phyloP scores from a whole-genome alignment of 2,888 invertebrate genomes.

The Sceliomorpha sp. region DNA sequence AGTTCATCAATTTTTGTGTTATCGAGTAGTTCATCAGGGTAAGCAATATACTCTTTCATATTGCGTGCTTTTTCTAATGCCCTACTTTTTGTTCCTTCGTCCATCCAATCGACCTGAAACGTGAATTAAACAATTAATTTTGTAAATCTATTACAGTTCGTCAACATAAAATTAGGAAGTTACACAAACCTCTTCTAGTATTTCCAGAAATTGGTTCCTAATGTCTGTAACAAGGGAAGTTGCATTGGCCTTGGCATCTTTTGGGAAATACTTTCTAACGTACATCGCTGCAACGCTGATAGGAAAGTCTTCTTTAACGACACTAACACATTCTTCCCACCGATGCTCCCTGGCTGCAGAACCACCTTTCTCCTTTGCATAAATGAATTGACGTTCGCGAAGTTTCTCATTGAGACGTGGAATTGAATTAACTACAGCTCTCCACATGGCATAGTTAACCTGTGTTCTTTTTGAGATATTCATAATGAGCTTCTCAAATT shows the following conservation, averaged over 20 bases:
- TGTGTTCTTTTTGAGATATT: too few relatives aligned
- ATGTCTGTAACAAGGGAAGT: conserved; percentile 8
- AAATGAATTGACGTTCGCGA: too few relatives aligned
- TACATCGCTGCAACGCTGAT: conserved; percentile 30
- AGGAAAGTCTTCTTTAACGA: conserved; percentile 79
- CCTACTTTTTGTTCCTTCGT: conserved; percentile 87
- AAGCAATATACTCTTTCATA: conserved; percentile 95
- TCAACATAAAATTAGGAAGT: not conserved
- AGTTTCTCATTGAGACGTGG: too few relatives aligned
- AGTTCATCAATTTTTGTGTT: conserved; percentile 89
- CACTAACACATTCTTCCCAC: conserved; percentile 93
- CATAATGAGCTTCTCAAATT: too few relatives aligned
- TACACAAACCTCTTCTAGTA: conserved; percentile 12
- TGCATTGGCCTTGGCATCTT: conserved; percentile 3
- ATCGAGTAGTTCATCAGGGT: conserved; percentile 93
- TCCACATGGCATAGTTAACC: too few relatives aligned
- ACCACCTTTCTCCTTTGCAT: too few relatives aligned
- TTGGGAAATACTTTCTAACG: conserved; percentile 23
- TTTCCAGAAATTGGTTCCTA: conserved; percentile 6
- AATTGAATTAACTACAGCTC: too few relatives aligned
- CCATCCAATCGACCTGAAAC: conserved; percentile 91
- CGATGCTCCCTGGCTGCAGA: too few relatives aligned
- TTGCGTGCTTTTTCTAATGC: conserved; percentile 90
- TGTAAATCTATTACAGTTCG: too few relatives aligned
- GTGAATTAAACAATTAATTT: too few relatives aligned